Base-by-base conservation (phyloP, 2,888 invertebrate genomes). In the Cantharis lateralis region DNA sequence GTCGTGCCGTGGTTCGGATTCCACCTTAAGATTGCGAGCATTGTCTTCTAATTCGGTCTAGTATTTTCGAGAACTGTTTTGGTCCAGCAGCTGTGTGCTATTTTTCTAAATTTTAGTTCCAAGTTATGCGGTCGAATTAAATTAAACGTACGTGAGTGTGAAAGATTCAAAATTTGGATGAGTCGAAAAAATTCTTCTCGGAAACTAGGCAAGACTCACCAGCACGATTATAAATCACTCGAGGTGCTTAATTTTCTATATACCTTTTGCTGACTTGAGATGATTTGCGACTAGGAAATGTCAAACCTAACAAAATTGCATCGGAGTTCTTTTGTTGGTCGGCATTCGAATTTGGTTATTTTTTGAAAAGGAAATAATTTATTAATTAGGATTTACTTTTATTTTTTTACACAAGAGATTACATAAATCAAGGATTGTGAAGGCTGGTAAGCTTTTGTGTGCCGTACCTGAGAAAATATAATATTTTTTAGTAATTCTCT, bases 281-380 rank as follows among this genome's bases (percentile, higher is more conserved):
- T 88, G 88, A 88, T 88, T 88, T 88, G 88, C 87, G 87, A 87
- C 87, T 87, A 87, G 86, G 87, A 88, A 88, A 87, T 86, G 88
- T 88, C 88, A 87, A 85, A 11, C 86, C 84, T 13, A 20, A 66
- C 64, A 66, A 66, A 66, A 66, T 20, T 63, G 63, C 18, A 66
- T 10, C 20, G 13, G 15, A 20, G 16, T 63, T 63, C 18, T n/a
- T 66, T 66, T 20, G 64, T 18, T 66, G 11, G 20, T 9, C 18
- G 64, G 24, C 11, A n/a, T 66, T 24, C 7, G 13, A 24, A 66
- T 66, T 63, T 16, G 63, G 15, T 18, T 64, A 20, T 18, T n/a
- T 16, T 18, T 20, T 18, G 20, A 64, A 64, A 24, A 66, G 13
- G 64, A 63, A 63, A 66, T 48, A 66, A 18, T 66, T 24, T 16